phyloP scores from a whole-genome alignment of 2,888 invertebrate genomes.

The Drosophila borborema region DNA sequence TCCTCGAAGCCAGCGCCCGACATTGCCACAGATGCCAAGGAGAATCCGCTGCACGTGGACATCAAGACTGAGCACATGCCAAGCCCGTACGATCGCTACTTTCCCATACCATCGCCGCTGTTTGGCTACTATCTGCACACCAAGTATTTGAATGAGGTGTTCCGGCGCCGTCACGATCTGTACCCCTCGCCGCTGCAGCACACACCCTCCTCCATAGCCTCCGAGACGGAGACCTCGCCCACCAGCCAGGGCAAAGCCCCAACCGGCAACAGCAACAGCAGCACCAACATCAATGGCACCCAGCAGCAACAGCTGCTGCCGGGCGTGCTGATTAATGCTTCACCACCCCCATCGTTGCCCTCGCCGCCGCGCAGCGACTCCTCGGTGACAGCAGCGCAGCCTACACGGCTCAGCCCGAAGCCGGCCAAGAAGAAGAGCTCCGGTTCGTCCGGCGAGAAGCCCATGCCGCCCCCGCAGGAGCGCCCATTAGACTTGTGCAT shows the following conservation, averaged over 20 bases:
- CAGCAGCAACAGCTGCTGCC: constrained; percentile 54
- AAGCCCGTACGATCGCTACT: constrained; percentile 85
- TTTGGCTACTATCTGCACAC: constrained; percentile 88
- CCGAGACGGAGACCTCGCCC: constrained; percentile 81
- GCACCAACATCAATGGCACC: constrained; percentile 16
- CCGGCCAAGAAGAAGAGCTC: constrained; percentile 65
- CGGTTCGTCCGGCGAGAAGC: constrained; percentile 53
- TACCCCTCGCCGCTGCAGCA: constrained; percentile 85
- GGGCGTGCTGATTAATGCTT: constrained; percentile 59
- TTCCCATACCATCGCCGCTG: constrained; percentile 84
- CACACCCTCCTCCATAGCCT: constrained; percentile 83
- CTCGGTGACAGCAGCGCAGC: constrained; percentile 64
- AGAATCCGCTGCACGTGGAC: constrained; percentile 83
- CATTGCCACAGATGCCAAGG: constrained; percentile 59
- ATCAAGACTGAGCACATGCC: constrained; percentile 85
- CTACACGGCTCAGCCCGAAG: constrained; percentile 61
- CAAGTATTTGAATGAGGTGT: constrained; percentile 88
- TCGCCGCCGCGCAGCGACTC: constrained; percentile 83
- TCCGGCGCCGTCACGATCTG: constrained; percentile 88
- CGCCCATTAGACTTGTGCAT: constrained; percentile 94
- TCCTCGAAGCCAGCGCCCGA: constrained; percentile 33
- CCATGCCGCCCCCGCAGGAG: constrained; percentile 89
- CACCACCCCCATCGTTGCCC: constrained; percentile 76
- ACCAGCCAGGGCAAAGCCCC: constrained; percentile 53
- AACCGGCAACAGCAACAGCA: constrained; percentile 22